phyloP scores from a whole-genome alignment of 2,888 invertebrate species.

The Rotaria sp. region DNA sequence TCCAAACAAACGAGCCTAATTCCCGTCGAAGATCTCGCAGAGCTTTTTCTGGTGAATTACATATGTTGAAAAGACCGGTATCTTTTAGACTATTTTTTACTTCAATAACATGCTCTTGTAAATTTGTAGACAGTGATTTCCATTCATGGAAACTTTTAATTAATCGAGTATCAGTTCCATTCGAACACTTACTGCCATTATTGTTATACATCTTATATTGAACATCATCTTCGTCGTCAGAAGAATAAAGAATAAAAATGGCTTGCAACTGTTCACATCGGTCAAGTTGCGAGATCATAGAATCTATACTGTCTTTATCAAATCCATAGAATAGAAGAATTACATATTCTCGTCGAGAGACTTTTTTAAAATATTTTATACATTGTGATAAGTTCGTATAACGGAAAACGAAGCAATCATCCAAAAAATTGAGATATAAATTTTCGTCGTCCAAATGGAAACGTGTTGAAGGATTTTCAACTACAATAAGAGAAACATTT shows the following conservation, averaged over 20 bases:
- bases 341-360: neutral
- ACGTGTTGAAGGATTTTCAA: neutral
- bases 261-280: neutral
- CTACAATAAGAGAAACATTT: neutral
- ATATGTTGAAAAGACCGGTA: too few relatives aligned
- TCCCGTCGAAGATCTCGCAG: too few relatives aligned
- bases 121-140: neutral
- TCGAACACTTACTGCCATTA: neutral
- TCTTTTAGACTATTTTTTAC: neutral
- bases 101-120: neutral
- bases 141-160: neutral
- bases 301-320: neutral
- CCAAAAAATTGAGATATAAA: neutral
- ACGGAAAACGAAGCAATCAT: neutral
- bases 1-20: too few relatives aligned
- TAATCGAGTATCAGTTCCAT: neutral
- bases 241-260: neutral
- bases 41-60: too few relatives aligned
- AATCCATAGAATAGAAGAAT: neutral
- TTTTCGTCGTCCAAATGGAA: neutral
- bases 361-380: neutral
- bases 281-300: neutral
- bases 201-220: neutral
- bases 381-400: neutral
- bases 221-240: neutral